Base-by-base conservation (phyloP, 2,888 invertebrate species). In the Mystacides longicornis region DNA sequence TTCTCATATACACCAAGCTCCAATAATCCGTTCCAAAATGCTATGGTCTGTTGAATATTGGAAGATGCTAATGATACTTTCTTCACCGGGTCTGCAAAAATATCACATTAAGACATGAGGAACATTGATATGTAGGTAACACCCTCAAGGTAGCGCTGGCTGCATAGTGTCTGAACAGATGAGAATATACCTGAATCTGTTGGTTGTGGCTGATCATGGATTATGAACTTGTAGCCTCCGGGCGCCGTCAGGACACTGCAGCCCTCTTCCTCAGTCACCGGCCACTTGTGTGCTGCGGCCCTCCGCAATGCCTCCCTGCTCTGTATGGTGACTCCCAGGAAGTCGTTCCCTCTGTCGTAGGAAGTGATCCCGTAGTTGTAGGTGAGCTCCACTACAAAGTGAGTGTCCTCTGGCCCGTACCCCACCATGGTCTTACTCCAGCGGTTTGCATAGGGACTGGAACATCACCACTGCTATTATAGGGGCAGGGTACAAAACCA, bases 341-440 rank as follows among this genome's bases (percentile, higher is more conserved):
- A 95, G 72, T 97, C 97, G 74, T 97, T 97, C 31, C 97, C 97
- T 63, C 81, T 72, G 64, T 89, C 85, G 67, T 99, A 98, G 50
- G 81, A 77, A 60, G 86, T 86, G 20, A 98, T 83, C 20, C 93
- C 93, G 69, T 99, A 99, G 71, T 99, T 99, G 71, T 98, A 99
- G 11, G 98, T 98, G 46, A 99, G 78, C 69, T 99, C 98, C 20
- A 97, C 80, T 1, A 94, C 98, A 76, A 98, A 99, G 72, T 98
- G 91, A 52, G 82, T 80, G 64, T 93, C 89, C 74, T 99, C 99
- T 1, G 91, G 86, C 0, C 98, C 98, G 72, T 96, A 99, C 1
- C 98, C 99, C 47, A 98, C 82, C 98, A 99, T 99, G 0, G 98
- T 97, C 76, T 99, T 99, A 68, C 96, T 96, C 99, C 99, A 99